Evolutionary conservation across 2,888 invertebrate genomes (phyloP), one percentile per base, ranked within the genome.

Genomic region (Leptinotarsa juncta): DNA sequence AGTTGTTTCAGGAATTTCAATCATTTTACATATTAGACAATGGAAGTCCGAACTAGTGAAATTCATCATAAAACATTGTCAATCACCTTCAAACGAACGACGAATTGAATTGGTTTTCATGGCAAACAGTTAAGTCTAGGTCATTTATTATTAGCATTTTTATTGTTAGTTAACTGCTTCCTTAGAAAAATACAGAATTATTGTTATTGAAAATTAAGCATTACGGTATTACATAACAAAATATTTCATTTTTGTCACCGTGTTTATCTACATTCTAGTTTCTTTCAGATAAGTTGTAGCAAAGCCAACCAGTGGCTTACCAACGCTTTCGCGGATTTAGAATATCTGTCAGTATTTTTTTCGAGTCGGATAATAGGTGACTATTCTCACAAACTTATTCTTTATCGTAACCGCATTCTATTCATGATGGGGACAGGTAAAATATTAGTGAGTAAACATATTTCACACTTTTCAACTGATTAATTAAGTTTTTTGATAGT

Each of bases 131-230:
- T 50, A 67, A 49, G 50, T 73, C 70, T 73, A 73, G 73, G 73
- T 65, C 73, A 57, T 23, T 57, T 32, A 26, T 70, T 66, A 73
- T 73, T 70, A 73, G 48, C 73, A 70, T 73, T 73, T 70, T 66
- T 55, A 73, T 73, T 70, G 65, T 69, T 57, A 42, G 32, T 57
- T 73, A 60, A 57, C 18, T 16, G 66, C 51, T 73, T 70, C 69
- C 42, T 69, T n/a, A 49, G 49, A 49, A 60, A 69, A 60, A 69
- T 69, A 42, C 20, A 48, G 7, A 57, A 48, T 69, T 20, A 18
- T 20, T 57, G 69, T 57, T 69, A 48, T 57, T 57, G 10, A 23
- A 32, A 48, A 57, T 57, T 49, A 57, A 60, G 23, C 57, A 48
- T 69, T 50, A 60, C 57, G 48, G 16, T 57, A 57, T 69, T 69